Percentiles rank a stretch among this genome's conserved stretches.
phyloP scores from a whole-genome alignment of 1,140 invertebrate species.

The Pseudomyrmex dendroicus region DNA sequence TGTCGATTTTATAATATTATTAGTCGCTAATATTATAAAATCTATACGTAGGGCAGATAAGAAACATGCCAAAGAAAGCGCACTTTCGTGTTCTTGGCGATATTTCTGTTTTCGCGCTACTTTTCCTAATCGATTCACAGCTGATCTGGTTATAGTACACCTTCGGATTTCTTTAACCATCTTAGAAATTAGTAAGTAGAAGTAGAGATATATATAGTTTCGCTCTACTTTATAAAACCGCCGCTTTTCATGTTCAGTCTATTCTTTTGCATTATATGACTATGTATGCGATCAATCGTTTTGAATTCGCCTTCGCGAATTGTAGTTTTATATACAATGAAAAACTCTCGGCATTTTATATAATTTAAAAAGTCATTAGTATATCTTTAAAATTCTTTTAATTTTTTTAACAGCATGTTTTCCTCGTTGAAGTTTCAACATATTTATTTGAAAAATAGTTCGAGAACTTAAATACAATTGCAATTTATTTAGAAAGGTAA shows the following conservation, averaged over 20 bases:
- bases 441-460: not conserved
- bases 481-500: not conserved
- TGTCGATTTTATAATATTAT: conserved; percentile 11
- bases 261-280: no score
- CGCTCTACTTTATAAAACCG: not conserved
- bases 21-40: no score
- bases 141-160: conserved; percentile 10
- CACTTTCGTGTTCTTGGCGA: conserved; percentile 11
- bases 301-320: no score
- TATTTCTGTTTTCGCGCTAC: conserved; percentile 18
- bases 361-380: no score
- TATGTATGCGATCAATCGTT: no score
- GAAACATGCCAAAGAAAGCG: not conserved
- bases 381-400: no score
- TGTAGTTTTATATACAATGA: not conserved
- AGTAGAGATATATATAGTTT: not conserved
- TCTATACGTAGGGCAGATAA: not conserved
- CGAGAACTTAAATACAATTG: no score
- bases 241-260: not conserved
- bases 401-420: no score
- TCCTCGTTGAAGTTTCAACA: not conserved
- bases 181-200: conserved; percentile 7
- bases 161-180: conserved; percentile 8
- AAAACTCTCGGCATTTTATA: not conserved
- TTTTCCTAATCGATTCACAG: conserved; percentile 32